Percentiles rank a stretch among this genome's conserved stretches.
Conservation (phyloP, 2,888 invertebrate species). For the Cryptophagus acutangulus region DNA sequence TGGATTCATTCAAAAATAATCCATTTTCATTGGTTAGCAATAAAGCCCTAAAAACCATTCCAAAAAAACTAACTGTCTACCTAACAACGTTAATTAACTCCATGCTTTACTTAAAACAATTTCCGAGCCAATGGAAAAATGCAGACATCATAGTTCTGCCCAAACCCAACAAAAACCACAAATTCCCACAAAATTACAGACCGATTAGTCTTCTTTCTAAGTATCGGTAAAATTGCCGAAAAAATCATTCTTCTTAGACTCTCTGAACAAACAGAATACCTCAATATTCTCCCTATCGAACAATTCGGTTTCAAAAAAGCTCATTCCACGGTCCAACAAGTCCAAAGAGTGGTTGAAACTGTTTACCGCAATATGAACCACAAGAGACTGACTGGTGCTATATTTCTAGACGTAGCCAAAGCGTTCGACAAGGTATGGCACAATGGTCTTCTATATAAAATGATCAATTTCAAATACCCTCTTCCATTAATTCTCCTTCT, state of each 20-base stretch:
- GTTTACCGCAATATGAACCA: no score
- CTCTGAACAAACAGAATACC: not conserved
- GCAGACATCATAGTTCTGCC: not conserved
- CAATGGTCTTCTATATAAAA: constrained; percentile 29
- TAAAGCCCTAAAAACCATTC: no score
- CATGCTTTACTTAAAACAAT: no score
- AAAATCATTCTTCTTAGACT: constrained; percentile 17
- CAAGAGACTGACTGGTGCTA: no score
- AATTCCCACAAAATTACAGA: constrained; percentile 18
- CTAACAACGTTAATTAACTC: no score
- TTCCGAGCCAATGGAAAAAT: not conserved
- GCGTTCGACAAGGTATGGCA: constrained; percentile 40
- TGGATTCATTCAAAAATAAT: no score
- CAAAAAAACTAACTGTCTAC: no score
- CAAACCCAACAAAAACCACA: not conserved
- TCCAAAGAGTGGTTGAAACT: constrained; percentile 27
- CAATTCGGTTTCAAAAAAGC: constrained; percentile 35
- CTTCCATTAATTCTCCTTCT: not conserved
- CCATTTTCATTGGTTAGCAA: no score
- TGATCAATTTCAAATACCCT: constrained; percentile 11
- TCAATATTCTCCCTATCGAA: constrained; percentile 4
- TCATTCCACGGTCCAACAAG: constrained; percentile 34
- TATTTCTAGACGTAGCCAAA: constrained; percentile 35
- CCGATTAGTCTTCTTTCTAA: constrained; percentile 22
- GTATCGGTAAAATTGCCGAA: constrained; percentile 27